Base-by-base conservation (phyloP, 2,797 vertebrate species). In the Aldrovandia affinis region DNA sequence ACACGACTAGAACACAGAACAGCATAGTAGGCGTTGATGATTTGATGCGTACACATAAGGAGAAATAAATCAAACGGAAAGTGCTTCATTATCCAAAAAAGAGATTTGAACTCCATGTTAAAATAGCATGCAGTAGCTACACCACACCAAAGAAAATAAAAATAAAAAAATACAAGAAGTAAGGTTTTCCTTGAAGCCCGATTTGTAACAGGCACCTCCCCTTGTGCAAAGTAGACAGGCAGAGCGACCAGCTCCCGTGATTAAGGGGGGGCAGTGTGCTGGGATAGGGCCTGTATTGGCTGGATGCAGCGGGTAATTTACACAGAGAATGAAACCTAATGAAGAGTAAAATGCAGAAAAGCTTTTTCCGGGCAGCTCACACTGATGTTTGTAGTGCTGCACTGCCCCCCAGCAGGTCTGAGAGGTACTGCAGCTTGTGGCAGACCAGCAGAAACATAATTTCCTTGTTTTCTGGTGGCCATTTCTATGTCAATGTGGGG, bases 361-460 rank as follows among this genome's bases (percentile, higher is more conserved):
- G 83, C 88, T 90, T 90, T 87, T 83, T 28, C 80, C 87, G 52
- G 83, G 82, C 54, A 65, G 52, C 36, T 22, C 0, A 1, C 22
- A 12, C 50, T 86, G 39, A 44, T 92, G 88, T 84, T 15, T 85
- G 91, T 87, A 92, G 94, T 92, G 90, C 89, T 93, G 88, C 88
- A 92, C 90, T 96, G 93, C 94, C 94, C 94, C 92, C 95, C 88
- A 91, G 91, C 88, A 92, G 89, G 93, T 94, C 92, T 94, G 84
- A 86, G 65, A 36, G 86, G 92, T 92, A 95, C 92, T 94, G 90
- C 92, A 91, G 79, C 33, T 52, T 2, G 47, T 10, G 30, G 33
- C 44, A 55, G 63, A 52, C 18, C 86, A 84, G 59, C 70, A 61
- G 28, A 28, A 54, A n/a, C 65, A 36, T 33, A 30, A 83, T 87